These are phyloP conservation scores for Nomada fabriciana DNA, from an alignment of 2,888 invertebrate species.

Conservation along the genomic window DNA sequence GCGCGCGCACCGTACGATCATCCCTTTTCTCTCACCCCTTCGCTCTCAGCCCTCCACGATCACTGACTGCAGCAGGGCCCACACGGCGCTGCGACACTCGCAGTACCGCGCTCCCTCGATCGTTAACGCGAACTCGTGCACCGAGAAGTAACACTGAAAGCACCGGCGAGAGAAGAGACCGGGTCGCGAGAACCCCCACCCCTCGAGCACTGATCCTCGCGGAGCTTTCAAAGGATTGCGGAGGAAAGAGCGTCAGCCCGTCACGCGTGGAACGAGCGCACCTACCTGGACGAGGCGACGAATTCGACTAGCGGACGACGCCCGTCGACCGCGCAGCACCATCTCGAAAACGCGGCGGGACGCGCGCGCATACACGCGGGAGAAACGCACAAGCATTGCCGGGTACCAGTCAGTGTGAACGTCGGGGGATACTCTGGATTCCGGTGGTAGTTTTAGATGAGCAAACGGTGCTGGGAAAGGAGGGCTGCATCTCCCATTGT, in stretches of 20 bases:
- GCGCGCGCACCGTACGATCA: conserved; percentile 46
- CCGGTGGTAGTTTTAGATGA: neutral
- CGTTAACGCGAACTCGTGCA: conserved; percentile 58
- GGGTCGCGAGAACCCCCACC: conserved; percentile 3
- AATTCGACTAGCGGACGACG: conserved; percentile 83
- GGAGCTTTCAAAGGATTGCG: conserved; percentile 31
- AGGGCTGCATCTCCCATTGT: too few relatives aligned
- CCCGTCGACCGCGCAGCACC: conserved; percentile 74
- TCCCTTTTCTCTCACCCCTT: conserved; percentile 44
- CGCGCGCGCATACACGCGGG: conserved; percentile 64
- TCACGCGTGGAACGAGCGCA: conserved; percentile 41
- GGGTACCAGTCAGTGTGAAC: neutral
- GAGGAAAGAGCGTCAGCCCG: conserved; percentile 19
- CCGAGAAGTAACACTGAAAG: conserved; percentile 40
- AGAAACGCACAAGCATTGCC: conserved; percentile 41
- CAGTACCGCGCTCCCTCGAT: conserved; percentile 57
- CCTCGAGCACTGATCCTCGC: neutral
- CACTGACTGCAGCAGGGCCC: conserved; percentile 54
- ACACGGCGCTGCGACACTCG: conserved; percentile 63
- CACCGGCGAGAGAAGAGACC: conserved; percentile 24
- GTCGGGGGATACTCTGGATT: neutral
- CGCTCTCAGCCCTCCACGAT: conserved; percentile 43
- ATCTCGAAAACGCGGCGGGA: conserved; percentile 52
- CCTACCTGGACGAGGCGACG: conserved; percentile 76
- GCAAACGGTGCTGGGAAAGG: neutral